A percentile compares a stretch with the other conserved stretches of the same genome.
These are phyloP conservation scores for Microplitis demolitor DNA, from an alignment of 1,140 invertebrate species.

Conservation along the genomic window DNA sequence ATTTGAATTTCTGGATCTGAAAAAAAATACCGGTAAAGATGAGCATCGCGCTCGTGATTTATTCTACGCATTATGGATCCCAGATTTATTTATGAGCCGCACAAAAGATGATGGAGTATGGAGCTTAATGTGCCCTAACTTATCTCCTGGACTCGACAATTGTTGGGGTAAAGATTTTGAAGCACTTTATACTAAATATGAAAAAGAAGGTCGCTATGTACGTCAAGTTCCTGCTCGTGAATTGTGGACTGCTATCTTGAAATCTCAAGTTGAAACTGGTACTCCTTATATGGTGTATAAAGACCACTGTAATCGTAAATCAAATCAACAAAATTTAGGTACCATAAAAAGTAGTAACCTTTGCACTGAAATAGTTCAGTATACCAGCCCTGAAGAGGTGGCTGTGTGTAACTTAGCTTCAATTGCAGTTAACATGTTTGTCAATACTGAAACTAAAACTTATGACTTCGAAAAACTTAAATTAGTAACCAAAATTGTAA, in stretches of 20 bases:
- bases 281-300: conserved; percentile 98
- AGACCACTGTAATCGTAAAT: conserved; percentile 96
- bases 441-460: conserved; percentile 72
- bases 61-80: conserved; percentile 99
- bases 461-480: conserved; percentile 92
- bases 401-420: conserved; percentile 99
- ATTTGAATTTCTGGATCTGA: conserved; percentile 93
- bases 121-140: conserved; percentile 96
- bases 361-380: conserved; percentile 98
- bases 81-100: conserved; percentile 98
- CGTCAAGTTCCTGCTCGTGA: conserved; percentile 83
- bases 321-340: conserved; percentile 98
- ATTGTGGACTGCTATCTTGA: conserved; percentile 93
- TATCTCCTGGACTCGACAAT: conserved; percentile 88
- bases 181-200: conserved; percentile 87
- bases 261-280: conserved; percentile 97
- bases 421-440: conserved; percentile 97
- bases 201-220: conserved; percentile 77
- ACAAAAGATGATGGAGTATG: conserved; percentile 88
- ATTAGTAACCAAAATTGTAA: conserved; percentile 86
- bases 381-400: conserved; percentile 89
- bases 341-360: conserved; percentile 99
- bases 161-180: conserved; percentile 96
- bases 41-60: conserved; percentile 91
- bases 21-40: conserved; percentile 86